Evolutionary conservation across 2,113 vertebrate species (phyloP), one percentile per base, ranked within the genome.

Genomic region (Drymodes brunneopygia): DNA sequence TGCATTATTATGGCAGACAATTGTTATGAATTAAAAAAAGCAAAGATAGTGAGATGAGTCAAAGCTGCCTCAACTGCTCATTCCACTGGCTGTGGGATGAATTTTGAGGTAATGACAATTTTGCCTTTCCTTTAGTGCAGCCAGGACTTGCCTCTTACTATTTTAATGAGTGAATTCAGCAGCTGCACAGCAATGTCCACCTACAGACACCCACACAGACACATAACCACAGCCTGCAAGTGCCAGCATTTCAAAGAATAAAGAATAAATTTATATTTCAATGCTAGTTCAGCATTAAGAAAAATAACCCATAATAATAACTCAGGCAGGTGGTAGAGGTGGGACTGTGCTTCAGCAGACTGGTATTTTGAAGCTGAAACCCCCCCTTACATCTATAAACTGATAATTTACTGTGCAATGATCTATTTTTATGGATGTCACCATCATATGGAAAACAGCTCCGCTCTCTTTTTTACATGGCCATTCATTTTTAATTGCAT

Each of bases 401-500:
- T 31, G 38, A 48, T 24, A 57, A 83, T 81, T 94, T 95, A 66
- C 31, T 57, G 81, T 86, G 71, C 75, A 90, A 71, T 73, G 31
- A 73, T 86, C 81, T 91, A 45, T 62, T 93, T 95, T 93, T 80
- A 92, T 69, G 69, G 69, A 18, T 84, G 75, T 27, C 36, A 31
- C 25, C 71, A 75, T 91, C 61, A 67, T 20, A 51, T 4, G 31
- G 60, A 92, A 92, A 95, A 94, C 44, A 92, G 42, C 35, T 48
- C 42, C 0, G 0, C 33, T 73, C 47, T 45, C 50, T 69, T 92
- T 86, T 61, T 77, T 79, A 94, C 56, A 60, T n/a, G 56, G 84
- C 84, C 94, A 94, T 93, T 97, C 71, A 45, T 93, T 97, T 97
- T 96, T 96, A 98, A 96, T 97, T 97, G 93, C 86, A 72, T 13